A percentile compares a stretch with the other conserved stretches of the same genome.
These are phyloP conservation scores for Psophia crepitans DNA, from an alignment of 2,113 vertebrate species.

Conservation along the genomic window DNA sequence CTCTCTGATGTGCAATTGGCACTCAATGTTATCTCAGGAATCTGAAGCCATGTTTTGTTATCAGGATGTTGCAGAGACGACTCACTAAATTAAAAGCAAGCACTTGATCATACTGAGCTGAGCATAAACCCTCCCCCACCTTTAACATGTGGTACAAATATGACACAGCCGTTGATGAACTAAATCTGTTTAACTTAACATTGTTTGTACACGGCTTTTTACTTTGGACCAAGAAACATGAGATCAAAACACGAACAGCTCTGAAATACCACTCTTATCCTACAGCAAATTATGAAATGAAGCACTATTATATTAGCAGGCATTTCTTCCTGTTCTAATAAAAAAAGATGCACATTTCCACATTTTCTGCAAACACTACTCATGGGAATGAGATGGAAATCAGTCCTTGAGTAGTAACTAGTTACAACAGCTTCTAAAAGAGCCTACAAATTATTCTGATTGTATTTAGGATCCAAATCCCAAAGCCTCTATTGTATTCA, in stretches of 20 bases:
- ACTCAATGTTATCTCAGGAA: conserved; percentile 25
- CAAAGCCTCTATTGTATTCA: not conserved
- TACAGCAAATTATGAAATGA: conserved; percentile 26
- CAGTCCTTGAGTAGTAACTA: not conserved
- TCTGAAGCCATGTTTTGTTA: conserved; percentile 45
- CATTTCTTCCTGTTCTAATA: conserved; percentile 20
- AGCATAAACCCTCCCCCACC: not conserved
- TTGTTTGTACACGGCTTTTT: not conserved
- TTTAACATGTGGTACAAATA: not conserved
- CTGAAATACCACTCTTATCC: conserved; percentile 4
- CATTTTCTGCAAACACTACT: conserved; percentile 20
- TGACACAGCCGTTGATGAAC: not conserved
- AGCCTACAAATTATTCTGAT: conserved; percentile 5
- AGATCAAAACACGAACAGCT: conserved; percentile 15
- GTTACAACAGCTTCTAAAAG: conserved; percentile 14
- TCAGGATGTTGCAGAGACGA: conserved; percentile 27
- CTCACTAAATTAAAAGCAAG: conserved; percentile 48
- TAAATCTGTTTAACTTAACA: not conserved
- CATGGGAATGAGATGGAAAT: conserved; percentile 14
- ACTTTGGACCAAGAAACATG: not conserved
- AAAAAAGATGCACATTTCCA: conserved; percentile 11
- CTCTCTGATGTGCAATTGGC: conserved; percentile 28
- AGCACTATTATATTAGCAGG: not conserved
- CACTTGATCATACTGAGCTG: not conserved
- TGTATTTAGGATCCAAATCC: not conserved